Percentiles rank a stretch among this genome's conserved stretches.
phyloP scores from a whole-genome alignment of 64 coral and sea anemone species.

The Stichodactyla helianthus region DNA sequence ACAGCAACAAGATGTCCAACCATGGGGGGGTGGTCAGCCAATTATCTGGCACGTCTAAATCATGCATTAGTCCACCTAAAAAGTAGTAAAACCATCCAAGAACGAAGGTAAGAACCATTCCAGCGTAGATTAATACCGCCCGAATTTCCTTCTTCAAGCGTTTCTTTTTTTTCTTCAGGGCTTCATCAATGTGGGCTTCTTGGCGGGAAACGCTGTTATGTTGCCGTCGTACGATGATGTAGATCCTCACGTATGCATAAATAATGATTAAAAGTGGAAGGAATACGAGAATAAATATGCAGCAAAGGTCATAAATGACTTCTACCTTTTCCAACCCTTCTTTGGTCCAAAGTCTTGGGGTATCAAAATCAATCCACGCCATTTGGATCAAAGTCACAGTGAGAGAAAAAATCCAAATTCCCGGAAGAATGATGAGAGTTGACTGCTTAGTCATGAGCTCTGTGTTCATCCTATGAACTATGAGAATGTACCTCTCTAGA shows the following conservation, averaged over 20 bases:
- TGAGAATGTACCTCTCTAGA: conserved; percentile 60
- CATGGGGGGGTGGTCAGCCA: conserved; percentile 5
- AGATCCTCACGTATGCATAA: conserved; percentile 35
- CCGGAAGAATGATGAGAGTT: conserved; percentile 29
- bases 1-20: conserved; percentile 21
- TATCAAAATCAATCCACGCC: conserved; percentile 45
- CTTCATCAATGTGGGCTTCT: conserved; percentile 14
- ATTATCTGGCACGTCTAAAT: conserved; percentile 16
- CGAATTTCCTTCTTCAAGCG: conserved; percentile 51
- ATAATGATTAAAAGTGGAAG: conserved; percentile 56
- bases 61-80: conserved; percentile 10
- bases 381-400: conserved; percentile 49
- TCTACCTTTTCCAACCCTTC: conserved; percentile 3
- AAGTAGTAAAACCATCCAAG: conserved; percentile 78
- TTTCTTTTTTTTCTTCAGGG: background rate
- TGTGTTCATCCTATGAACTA: conserved; percentile 33
- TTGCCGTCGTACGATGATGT: conserved; percentile 44
- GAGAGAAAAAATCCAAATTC: conserved; percentile 56
- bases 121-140: conserved; percentile 50
- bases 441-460: conserved; percentile 1
- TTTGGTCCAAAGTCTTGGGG: background rate
- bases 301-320: conserved; percentile 61
- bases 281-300: conserved; percentile 45
- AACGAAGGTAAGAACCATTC: conserved; percentile 51
- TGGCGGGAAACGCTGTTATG: conserved; percentile 55